Percentiles rank a stretch among this genome's conserved stretches.
These are phyloP conservation scores for Microplitis deprimator DNA, from an alignment of 2,888 invertebrate species.

Conservation along the genomic window DNA sequence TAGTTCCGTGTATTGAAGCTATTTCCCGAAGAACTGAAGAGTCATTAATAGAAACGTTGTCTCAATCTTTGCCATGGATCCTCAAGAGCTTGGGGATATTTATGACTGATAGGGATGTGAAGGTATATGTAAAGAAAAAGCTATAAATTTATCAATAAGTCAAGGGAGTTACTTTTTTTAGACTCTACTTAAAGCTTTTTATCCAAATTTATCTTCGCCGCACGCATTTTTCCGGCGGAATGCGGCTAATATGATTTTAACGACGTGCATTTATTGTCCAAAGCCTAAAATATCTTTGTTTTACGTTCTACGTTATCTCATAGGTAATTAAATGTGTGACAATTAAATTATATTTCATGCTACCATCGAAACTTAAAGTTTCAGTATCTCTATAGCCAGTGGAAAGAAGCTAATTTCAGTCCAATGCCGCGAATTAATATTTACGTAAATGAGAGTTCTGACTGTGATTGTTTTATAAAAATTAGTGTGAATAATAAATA, in stretches of 20 bases:
- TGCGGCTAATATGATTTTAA: conserved; percentile 85
- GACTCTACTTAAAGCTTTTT: conserved; percentile 74
- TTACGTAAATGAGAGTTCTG: no score
- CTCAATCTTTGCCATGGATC: conserved; percentile 77
- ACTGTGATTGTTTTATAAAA: no score
- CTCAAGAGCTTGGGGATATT: conserved; percentile 79
- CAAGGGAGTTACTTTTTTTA: conserved; percentile 34
- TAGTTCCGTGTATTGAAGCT: conserved; percentile 82
- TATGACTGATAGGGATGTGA: conserved; percentile 80
- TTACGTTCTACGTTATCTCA: conserved; percentile 78
- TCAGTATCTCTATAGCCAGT: no score
- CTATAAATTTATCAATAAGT: conserved; percentile 17
- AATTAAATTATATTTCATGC: conserved; percentile 5
- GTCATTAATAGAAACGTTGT: conserved; percentile 79
- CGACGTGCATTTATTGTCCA: conserved; percentile 84
- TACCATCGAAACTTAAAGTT: no score
- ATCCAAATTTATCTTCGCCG: conserved; percentile 74
- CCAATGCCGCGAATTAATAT: no score
- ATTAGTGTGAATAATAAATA: no score
- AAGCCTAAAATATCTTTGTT: conserved; percentile 78
- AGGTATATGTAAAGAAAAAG: conserved; percentile 70
- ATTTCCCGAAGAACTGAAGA: conserved; percentile 83
- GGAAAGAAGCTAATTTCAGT: no score
- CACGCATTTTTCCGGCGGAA: conserved; percentile 84
- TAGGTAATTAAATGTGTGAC: conserved; percentile 71